Evolutionary conservation across 2,113 vertebrate species (phyloP), one percentile per base, ranked within the genome.

Genomic region (Silurus glanis): DNA sequence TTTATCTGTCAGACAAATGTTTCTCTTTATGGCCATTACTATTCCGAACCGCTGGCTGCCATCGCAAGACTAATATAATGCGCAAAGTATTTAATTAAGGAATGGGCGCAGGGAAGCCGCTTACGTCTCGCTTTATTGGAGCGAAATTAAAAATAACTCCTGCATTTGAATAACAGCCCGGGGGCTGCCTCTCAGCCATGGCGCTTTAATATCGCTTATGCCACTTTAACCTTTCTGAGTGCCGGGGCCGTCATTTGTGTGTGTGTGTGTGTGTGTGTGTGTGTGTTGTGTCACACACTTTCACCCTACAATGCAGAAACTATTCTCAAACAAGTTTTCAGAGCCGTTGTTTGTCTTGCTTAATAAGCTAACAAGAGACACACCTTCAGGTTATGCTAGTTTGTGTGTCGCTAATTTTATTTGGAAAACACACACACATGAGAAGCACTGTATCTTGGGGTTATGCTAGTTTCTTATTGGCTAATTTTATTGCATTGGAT

Each of bases 101-200:
- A 37, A 92, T 93, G 91, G 91, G 91, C 90, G 92, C 91, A 89
- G 92, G 92, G 93, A 94, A 86, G 92, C 91, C 87, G 91, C 83
- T 72, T 90, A 90, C 91, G 92, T 93, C 91, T 91, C 85, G 91
- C 91, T 89, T 93, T 93, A 94, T 93, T 94, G 91, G 92, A 92
- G 86, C 92, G 83, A 93, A 94, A 94, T 94, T 94, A 93, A 91
- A 92, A 90, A 92, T 91, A 91, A 88, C 83, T 87, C 49, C 87
- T 88, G 78, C 62, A 94, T 94, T 93, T 93, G 91, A 95, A 94
- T 94, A 93, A 92, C 8, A 94, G 94, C 94, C 94, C 74, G 79
- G 85, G 92, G 94, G 91, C 53, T 85, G 91, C 93, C 91, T 92
- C 51, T 89, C 81, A 90, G 91, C 89, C 90, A 87, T 91, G 94